phyloP scores from a whole-genome alignment of 2,888 invertebrate species.

The Drosophila falleni region DNA sequence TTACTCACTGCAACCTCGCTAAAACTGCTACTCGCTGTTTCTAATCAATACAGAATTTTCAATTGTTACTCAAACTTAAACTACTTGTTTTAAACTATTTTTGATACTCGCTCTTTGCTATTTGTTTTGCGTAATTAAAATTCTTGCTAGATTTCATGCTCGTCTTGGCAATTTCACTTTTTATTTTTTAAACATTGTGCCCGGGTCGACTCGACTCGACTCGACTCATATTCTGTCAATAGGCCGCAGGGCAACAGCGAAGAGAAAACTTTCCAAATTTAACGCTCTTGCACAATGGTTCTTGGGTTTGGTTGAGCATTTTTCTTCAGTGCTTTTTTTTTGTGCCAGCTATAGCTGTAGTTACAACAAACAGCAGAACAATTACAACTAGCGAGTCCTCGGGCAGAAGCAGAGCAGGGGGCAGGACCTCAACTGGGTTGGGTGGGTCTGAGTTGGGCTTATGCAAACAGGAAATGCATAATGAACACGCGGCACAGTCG shows the following conservation, averaged over 20 bases:
- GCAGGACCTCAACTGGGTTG: constrained; percentile 24
- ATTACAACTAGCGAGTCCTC: constrained; percentile 67
- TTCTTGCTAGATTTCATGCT: constrained; percentile 61
- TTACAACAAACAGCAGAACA: constrained; percentile 64
- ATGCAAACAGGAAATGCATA: constrained; percentile 80
- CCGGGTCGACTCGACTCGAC: constrained; percentile 30
- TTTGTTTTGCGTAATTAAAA: constrained; percentile 70
- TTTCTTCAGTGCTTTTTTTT: constrained; percentile 13
- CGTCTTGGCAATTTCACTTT: constrained; percentile 68
- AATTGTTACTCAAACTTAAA: constrained; percentile 3
- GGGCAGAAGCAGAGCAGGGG: constrained; percentile 39
- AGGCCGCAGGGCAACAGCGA: constrained; percentile 57
- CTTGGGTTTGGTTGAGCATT: constrained; percentile 27
- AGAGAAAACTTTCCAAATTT: constrained; percentile 76
- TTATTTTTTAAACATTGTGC: neutral
- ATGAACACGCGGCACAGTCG: constrained; percentile 66
- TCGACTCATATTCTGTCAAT: constrained; percentile 66
- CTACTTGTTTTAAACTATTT: constrained; percentile 4
- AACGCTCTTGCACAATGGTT: constrained; percentile 73
- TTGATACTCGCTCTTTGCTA: constrained; percentile 19
- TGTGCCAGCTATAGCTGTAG: constrained; percentile 31
- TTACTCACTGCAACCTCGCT: neutral
- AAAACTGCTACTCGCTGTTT: neutral
- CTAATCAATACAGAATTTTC: neutral
- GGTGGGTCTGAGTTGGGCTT: constrained; percentile 41